Conservation (phyloP, 2,797 vertebrate genomes). For the Gymnoscopelus microlampas region DNA sequence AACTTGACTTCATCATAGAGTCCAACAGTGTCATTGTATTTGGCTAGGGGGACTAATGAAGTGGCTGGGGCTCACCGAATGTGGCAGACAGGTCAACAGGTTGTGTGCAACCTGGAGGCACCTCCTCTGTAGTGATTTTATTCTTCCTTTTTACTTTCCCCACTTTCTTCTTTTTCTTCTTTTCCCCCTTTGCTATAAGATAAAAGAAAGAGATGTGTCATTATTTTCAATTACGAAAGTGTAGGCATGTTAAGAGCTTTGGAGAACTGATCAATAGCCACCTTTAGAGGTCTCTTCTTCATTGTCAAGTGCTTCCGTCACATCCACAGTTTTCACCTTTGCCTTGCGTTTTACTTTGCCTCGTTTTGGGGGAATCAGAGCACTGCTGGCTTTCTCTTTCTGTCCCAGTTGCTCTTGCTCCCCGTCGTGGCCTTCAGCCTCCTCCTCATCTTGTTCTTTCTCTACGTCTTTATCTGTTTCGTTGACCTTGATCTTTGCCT, state of each 20-base stretch:
- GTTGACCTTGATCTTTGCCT: constrained; percentile 62
- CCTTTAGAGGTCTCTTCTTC: constrained; percentile 68
- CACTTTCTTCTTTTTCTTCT: constrained; percentile 73
- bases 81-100: constrained; percentile 78
- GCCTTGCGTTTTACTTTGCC: constrained; percentile 67
- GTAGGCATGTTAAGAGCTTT: neutral
- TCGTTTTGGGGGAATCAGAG: constrained; percentile 69
- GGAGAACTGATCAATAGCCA: constrained; percentile 17
- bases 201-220: neutral
- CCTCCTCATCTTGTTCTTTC: constrained; percentile 48
- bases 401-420: constrained; percentile 56
- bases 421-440: constrained; percentile 48
- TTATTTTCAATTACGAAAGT: neutral
- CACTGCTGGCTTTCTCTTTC: constrained; percentile 71
- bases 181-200: constrained; percentile 63
- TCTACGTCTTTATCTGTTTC: constrained; percentile 30
- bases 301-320: constrained; percentile 47
- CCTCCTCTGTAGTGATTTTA: constrained; percentile 84
- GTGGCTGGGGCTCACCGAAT: constrained; percentile 76
- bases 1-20: constrained; percentile 32
- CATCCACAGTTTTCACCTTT: constrained; percentile 60
- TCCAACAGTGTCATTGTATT: constrained; percentile 36
- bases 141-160: constrained; percentile 78
- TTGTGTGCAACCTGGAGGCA: constrained; percentile 54
- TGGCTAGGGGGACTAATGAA: constrained; percentile 24